These are phyloP conservation scores for Chamaetylas fuelleborni DNA, from an alignment of 2,113 vertebrate species.

Conservation along the genomic window DNA sequence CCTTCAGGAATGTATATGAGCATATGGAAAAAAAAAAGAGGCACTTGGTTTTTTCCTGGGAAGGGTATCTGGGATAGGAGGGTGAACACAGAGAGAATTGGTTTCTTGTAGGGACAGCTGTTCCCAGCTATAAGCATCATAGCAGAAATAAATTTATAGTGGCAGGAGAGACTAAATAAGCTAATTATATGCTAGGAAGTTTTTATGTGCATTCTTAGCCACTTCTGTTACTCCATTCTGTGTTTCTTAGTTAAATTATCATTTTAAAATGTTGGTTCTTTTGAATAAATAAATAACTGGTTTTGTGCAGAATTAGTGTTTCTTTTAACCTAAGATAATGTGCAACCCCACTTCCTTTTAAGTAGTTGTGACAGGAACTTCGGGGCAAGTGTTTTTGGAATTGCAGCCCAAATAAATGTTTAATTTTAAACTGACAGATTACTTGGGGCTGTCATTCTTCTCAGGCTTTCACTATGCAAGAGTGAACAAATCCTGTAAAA, in stretches of 20 bases:
- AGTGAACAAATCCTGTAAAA: not conserved
- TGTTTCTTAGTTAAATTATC: not conserved
- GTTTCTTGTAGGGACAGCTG: not conserved
- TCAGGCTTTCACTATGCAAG: constrained; percentile 24
- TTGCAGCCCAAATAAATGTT: constrained; percentile 53
- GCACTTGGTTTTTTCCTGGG: not conserved
- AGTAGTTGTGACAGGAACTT: constrained; percentile 44
- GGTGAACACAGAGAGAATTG: not conserved
- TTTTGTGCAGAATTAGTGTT: not conserved
- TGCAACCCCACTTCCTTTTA: not conserved
- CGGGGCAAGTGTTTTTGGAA: constrained; percentile 25
- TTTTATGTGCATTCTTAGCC: not conserved
- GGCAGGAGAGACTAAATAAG: constrained; percentile 11
- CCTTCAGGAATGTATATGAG: not conserved
- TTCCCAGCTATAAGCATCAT: not conserved
- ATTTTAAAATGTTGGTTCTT: not conserved
- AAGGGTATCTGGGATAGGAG: not conserved
- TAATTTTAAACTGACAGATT: constrained; percentile 44
- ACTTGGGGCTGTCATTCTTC: constrained; percentile 7
- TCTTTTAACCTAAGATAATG: not conserved
- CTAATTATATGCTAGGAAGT: not conserved
- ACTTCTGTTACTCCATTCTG: not conserved
- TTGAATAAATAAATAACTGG: not conserved
- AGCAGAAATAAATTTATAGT: not conserved
- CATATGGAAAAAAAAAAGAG: not conserved